Percentiles rank a stretch among this genome's conserved stretches.
phyloP scores from a whole-genome alignment of 2,888 invertebrate genomes.

The Heterodera filipjevi region DNA sequence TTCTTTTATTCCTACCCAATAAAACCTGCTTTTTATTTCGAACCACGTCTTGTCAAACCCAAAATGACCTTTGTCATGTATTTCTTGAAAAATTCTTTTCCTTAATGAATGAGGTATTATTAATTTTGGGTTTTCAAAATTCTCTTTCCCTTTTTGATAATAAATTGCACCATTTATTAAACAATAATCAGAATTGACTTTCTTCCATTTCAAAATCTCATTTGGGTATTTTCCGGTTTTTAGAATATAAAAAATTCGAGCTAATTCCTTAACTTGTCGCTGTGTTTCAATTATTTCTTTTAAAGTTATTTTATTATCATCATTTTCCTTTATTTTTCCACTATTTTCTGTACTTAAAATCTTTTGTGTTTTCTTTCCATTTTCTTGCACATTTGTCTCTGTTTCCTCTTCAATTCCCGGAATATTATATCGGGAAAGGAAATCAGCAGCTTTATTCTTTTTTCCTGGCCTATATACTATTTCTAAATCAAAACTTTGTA shows the following conservation, averaged over 20 bases:
- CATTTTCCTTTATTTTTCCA: too few relatives aligned
- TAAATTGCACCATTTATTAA: not conserved
- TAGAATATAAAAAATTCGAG: not conserved
- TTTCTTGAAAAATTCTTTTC: not conserved
- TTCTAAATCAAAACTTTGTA: too few relatives aligned
- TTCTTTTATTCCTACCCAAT: not conserved
- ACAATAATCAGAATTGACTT: not conserved
- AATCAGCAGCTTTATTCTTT: too few relatives aligned
- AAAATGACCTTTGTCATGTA: not conserved
- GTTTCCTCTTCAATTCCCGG: too few relatives aligned
- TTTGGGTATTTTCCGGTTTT: not conserved
- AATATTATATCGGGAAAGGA: too few relatives aligned
- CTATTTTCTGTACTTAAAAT: too few relatives aligned
- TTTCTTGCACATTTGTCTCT: conserved; percentile 36
- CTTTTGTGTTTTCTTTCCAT: too few relatives aligned
- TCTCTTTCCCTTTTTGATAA: not conserved
- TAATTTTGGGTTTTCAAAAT: not conserved
- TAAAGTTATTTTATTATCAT: not conserved
- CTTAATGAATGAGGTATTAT: not conserved
- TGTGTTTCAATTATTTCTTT: not conserved
- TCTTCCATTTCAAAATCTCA: not conserved
- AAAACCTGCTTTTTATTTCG: not conserved
- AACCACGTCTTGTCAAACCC: not conserved
- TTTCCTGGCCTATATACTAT: too few relatives aligned
- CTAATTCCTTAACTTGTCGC: not conserved